phyloP scores from a whole-genome alignment of 1,140 invertebrate genomes.

The Eueides isabella region DNA sequence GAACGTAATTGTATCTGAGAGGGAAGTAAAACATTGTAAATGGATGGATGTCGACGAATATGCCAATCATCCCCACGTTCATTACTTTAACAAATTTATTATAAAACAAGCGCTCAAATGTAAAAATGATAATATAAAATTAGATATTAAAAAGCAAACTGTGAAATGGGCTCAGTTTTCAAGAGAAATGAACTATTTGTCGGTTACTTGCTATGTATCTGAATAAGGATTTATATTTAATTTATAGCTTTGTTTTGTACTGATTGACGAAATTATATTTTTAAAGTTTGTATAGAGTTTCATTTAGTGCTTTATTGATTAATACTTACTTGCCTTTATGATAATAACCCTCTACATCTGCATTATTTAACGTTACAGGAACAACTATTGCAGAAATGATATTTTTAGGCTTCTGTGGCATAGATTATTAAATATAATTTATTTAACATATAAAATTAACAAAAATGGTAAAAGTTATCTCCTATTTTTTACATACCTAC shows the following conservation, averaged over 20 bases:
- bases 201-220: conserved; percentile 50
- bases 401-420: no score
- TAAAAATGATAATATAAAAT: conserved; percentile 83
- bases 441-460: no score
- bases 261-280: not conserved
- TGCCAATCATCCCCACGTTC: conserved; percentile 87
- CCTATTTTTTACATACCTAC: no score
- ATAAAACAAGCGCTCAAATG: conserved; percentile 86
- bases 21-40: conserved; percentile 88
- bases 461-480: no score
- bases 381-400: no score
- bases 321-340: not conserved
- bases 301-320: not conserved
- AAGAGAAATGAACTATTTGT: conserved; percentile 64
- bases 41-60: conserved; percentile 94
- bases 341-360: no score
- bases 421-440: no score
- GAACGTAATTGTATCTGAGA: conserved; percentile 86
- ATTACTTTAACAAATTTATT: conserved; percentile 88
- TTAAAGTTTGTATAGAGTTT: not conserved
- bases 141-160: conserved; percentile 80
- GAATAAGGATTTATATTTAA: conserved; percentile 6
- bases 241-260: not conserved
- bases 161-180: conserved; percentile 58
- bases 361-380: no score